Evolutionary conservation across 2,888 invertebrate species (phyloP).

Genomic region (Coelopa pilipes): DNA sequence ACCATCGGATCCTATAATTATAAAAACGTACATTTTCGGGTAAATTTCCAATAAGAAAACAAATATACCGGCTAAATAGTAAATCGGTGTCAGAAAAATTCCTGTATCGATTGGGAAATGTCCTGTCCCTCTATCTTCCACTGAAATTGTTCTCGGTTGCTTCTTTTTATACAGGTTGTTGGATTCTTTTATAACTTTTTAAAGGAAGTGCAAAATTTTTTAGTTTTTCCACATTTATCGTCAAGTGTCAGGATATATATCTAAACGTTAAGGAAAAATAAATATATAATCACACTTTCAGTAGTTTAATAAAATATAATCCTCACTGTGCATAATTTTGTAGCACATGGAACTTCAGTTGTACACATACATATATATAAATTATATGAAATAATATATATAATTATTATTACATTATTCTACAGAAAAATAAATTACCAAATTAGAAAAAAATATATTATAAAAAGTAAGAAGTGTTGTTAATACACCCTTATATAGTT

Average conservation of each 20-base stretch:
- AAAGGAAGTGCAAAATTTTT: not conserved
- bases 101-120: slow-evolving; percentile 25
- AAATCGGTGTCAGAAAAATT: slow-evolving; percentile 41
- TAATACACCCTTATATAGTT: not conserved
- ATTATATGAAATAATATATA: not conserved
- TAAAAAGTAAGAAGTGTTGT: not conserved
- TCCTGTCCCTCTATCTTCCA: slow-evolving; percentile 13
- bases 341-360: too few species aligned
- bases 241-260: too few species aligned
- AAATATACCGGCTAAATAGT: slow-evolving; percentile 41
- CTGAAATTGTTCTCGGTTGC: slow-evolving; percentile 17
- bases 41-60: not conserved
- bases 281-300: too few species aligned
- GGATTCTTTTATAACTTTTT: not conserved
- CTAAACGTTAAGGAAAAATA: too few species aligned
- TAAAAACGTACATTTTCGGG: slow-evolving; percentile 15
- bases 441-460: not conserved
- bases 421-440: too few species aligned
- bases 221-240: too few species aligned
- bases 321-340: not conserved
- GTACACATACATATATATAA: not conserved
- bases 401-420: too few species aligned
- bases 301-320: not conserved
- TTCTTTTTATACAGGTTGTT: slow-evolving; percentile 36
- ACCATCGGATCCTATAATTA: slow-evolving; percentile 57